A percentile compares a stretch with the other conserved stretches of the same genome.
These are phyloP conservation scores for Botrylloides violaceus DNA, from an alignment of 23 tunicate genomes.

Conservation along the genomic window DNA sequence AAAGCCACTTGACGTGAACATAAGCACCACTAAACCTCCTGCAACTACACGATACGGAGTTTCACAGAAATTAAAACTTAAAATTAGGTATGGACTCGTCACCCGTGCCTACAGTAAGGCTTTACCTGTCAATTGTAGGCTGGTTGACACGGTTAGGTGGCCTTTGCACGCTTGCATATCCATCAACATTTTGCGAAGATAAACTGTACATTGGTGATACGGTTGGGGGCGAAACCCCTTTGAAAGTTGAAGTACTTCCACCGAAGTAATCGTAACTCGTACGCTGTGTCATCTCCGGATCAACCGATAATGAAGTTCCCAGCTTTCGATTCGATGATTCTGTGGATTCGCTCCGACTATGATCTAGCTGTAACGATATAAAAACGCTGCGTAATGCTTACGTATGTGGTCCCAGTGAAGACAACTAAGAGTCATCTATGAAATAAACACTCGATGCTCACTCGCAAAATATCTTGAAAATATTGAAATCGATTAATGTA, in stretches of 20 bases:
- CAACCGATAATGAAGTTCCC: slow-evolving; percentile 10
- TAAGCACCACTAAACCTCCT: too few relatives aligned
- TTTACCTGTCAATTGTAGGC: slow-evolving; percentile 24
- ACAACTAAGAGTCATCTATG: too few relatives aligned
- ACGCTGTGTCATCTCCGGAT: slow-evolving; percentile 12
- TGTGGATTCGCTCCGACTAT: background rate
- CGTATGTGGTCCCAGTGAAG: too few relatives aligned
- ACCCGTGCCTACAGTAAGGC: too few relatives aligned
- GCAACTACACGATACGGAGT: too few relatives aligned
- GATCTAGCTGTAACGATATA: slow-evolving; percentile 7
- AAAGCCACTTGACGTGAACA: too few relatives aligned
- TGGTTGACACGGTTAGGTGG: background rate
- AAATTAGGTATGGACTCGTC: too few relatives aligned
- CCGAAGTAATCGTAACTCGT: slow-evolving; percentile 22
- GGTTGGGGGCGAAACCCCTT: slow-evolving; percentile 15
- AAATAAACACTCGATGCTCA: too few relatives aligned
- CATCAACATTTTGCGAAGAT: slow-evolving; percentile 16
- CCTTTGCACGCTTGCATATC: background rate
- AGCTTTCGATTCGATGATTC: slow-evolving; percentile 7
- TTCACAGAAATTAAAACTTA: too few relatives aligned
- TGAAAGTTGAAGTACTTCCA: slow-evolving; percentile 20
- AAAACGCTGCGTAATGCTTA: too few relatives aligned
- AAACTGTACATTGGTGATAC: slow-evolving; percentile 1
- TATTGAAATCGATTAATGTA: too few relatives aligned
- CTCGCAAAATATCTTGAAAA: too few relatives aligned